phyloP scores from a whole-genome alignment of 2,797 vertebrate species.

The Acridotheres tristis region DNA sequence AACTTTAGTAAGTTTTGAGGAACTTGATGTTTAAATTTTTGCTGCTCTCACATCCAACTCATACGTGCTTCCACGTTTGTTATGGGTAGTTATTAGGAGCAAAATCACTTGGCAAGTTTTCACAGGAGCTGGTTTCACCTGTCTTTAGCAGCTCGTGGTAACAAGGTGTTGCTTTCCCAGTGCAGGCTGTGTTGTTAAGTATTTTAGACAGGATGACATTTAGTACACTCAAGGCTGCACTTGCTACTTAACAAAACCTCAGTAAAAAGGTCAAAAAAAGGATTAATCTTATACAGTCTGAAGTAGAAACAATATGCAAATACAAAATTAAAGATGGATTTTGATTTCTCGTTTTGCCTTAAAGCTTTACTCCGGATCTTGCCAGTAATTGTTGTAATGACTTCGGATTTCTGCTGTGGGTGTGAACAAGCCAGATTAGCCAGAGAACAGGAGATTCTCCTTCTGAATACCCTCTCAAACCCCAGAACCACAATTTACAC shows the following conservation, averaged over 20 bases:
- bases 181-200: neutral
- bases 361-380: neutral
- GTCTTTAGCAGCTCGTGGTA: neutral
- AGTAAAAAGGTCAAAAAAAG: constrained; percentile 28
- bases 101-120: neutral
- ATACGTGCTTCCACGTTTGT: neutral
- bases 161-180: constrained; percentile 23
- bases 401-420: neutral
- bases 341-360: neutral
- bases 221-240: neutral
- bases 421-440: neutral
- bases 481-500: neutral
- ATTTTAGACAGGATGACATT: constrained; percentile 29
- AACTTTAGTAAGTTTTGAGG: neutral
- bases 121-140: constrained; percentile 3
- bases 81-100: neutral
- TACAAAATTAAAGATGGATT: neutral
- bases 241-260: neutral
- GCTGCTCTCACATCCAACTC: neutral
- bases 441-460: neutral
- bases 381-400: neutral
- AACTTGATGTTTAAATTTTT: neutral
- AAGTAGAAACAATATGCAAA: neutral
- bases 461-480: neutral
- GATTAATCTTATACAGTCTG: neutral